These are phyloP conservation scores for Sakesphorus luctuosus DNA, from an alignment of 2,113 vertebrate genomes.

Conservation along the genomic window DNA sequence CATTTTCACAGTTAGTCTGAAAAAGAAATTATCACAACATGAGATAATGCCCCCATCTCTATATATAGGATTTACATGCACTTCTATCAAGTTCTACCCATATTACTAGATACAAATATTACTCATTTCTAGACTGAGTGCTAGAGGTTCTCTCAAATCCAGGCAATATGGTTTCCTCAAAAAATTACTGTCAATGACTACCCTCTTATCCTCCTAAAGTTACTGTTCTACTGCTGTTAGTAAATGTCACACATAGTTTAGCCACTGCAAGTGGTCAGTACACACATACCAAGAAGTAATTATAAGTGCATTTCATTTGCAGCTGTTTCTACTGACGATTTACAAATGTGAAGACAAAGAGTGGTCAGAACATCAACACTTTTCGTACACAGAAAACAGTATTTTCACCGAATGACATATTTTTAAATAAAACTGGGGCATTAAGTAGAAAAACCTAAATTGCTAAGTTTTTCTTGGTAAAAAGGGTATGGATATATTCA, in stretches of 20 bases:
- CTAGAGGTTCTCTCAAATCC: not conserved
- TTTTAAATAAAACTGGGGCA: not conserved
- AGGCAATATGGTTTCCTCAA: not conserved
- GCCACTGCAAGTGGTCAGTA: not conserved
- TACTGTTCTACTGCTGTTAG: not conserved
- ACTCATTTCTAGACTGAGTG: not conserved
- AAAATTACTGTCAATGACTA: not conserved
- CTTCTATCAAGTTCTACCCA: not conserved
- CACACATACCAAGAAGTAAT: not conserved
- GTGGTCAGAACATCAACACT: not conserved
- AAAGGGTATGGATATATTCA: not conserved
- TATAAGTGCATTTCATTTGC: not conserved
- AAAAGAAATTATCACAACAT: not conserved
- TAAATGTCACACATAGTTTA: not conserved
- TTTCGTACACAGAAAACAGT: not conserved
- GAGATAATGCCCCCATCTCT: not conserved
- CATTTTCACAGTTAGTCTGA: not conserved
- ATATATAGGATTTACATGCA: not conserved
- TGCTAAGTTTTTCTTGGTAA: not conserved
- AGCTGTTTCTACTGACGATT: not conserved
- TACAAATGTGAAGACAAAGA: not conserved
- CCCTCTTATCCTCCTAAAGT: not conserved
- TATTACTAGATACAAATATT: not conserved
- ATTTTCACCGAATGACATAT: not conserved
- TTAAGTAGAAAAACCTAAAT: not conserved